These are phyloP conservation scores for Acropternis orthonyx DNA, from an alignment of 2,797 vertebrate species.

Conservation along the genomic window DNA sequence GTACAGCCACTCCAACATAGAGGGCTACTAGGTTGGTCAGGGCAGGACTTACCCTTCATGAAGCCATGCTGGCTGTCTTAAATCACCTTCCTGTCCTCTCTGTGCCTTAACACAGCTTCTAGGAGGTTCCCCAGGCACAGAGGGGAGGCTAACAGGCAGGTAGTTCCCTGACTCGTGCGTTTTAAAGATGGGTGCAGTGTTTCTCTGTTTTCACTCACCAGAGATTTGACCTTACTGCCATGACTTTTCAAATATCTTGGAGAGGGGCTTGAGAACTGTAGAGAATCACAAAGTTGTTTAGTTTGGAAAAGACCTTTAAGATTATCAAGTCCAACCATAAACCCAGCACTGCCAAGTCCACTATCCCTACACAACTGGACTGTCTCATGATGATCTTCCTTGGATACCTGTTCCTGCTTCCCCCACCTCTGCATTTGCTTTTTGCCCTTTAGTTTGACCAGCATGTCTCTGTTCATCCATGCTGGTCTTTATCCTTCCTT, in stretches of 20 bases:
- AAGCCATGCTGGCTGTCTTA: background rate
- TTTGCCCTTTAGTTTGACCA: background rate
- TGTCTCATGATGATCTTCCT: background rate
- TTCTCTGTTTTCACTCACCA: background rate
- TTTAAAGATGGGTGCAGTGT: background rate
- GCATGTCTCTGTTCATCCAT: background rate
- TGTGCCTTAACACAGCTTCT: background rate
- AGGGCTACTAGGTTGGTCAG: background rate
- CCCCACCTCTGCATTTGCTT: background rate
- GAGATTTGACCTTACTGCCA: background rate
- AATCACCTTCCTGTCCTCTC: background rate
- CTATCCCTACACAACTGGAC: background rate
- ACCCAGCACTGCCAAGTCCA: background rate
- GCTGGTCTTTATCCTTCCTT: background rate
- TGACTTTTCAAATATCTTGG: background rate
- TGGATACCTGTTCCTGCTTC: background rate
- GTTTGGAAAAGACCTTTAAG: background rate
- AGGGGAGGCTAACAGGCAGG: background rate
- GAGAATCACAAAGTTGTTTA: background rate
- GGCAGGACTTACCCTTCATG: background rate
- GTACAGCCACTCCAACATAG: background rate
- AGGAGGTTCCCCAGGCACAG: background rate
- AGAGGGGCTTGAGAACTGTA: background rate
- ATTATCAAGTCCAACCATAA: accelerated
- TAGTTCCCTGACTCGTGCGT: background rate